Evolutionary conservation across 1,140 invertebrate genomes (phyloP), one percentile per base, ranked within the genome.

Genomic region (Rhyacophila brunnea): DNA sequence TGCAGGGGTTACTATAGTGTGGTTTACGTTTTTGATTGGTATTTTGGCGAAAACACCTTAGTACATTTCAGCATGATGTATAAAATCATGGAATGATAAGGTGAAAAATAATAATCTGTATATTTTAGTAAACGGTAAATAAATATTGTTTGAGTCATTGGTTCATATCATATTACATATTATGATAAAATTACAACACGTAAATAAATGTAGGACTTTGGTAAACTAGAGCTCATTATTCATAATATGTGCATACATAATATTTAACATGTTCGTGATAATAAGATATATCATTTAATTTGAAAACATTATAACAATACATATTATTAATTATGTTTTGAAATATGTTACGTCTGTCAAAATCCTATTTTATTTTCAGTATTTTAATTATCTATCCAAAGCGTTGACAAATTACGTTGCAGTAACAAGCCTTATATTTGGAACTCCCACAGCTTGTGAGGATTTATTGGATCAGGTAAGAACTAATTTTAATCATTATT

Each of bases 391-490:
- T 50, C 44, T 68, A 42, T 28, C 53, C 11, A 53, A 42, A 3
- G 32, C 53, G 7, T 53, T 66, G 38, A 58, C 59, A 32, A 34
- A 64, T n/a, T 60, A 47, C 36, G 19, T 36, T 7, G 55, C 63
- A 3, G 36, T 61, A 0, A 51, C 47, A 6, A 67, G 48, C n/a
- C 23, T 67, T 38, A 52, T 67, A 48, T 62, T 68, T 32, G 60
- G 64, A 34, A 57, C 50, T 35, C 48, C 60, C 6, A 28, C 32
- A 14, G 19, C 54, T 42, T 67, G 64, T 49, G 64, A 66, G 53
- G 52, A 66, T 55, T 36, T 68, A 1, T 19, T 68, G 11, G 23
- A 50, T 18, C 53, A 66, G 66, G 65, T 68, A 65, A 50, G 62
- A 58, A 65, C 64, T 19, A 42, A 19, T 23, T 7, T 14, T 6